Conservation (phyloP, 30 jellyfish, hydroid and myxozoan species). For the Haliclystus octoradiatus region DNA sequence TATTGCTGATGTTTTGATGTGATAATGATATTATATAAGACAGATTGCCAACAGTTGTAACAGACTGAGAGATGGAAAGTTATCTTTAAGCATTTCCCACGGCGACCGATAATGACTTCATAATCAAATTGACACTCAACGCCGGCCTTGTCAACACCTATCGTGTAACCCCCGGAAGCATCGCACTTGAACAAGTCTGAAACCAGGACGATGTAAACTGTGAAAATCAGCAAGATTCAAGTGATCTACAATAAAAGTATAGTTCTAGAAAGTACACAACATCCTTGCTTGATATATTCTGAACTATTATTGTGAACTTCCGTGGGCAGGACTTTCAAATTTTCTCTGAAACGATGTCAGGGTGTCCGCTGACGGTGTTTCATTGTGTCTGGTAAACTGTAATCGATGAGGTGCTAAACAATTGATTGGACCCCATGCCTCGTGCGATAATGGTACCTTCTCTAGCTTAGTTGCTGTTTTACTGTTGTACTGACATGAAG, state of each 20-base stretch:
- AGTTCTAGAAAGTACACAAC: neutral
- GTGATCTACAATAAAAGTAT: neutral
- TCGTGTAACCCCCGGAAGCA: neutral
- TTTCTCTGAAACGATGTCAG: too few species aligned
- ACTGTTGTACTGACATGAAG: too few species aligned
- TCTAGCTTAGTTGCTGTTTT: too few species aligned
- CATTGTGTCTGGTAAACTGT: too few species aligned
- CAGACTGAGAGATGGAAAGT: neutral
- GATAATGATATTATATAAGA: too few species aligned
- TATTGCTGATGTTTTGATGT: too few species aligned
- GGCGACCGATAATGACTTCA: neutral
- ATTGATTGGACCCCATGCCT: neutral
- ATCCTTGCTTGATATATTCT: neutral
- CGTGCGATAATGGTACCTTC: too few species aligned
- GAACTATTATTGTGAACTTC: neutral
- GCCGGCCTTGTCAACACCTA: neutral
- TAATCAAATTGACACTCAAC: neutral
- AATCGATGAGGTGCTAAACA: constrained; percentile 1
- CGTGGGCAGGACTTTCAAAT: neutral
- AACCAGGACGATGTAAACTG: neutral
- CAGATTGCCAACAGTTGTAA: too few species aligned
- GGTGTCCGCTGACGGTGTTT: too few species aligned
- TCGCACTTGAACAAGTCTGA: neutral
- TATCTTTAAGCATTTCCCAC: neutral
- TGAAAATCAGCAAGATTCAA: neutral